Percentiles rank a stretch among this genome's conserved stretches.
Evolutionary conservation across 2,888 invertebrate genomes (phyloP).

Genomic region (Leptinotarsa juncta): DNA sequence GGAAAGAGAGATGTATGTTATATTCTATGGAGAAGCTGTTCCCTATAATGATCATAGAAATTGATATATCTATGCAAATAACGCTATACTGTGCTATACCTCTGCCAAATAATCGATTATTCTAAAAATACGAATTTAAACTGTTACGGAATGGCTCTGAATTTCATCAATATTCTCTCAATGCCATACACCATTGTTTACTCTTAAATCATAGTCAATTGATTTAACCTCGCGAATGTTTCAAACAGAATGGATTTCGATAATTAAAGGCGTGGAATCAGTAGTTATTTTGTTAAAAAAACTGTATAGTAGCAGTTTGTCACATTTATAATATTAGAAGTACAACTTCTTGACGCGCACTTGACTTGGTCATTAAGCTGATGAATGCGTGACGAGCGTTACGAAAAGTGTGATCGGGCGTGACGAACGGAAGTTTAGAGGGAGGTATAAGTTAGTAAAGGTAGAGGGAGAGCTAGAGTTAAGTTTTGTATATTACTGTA

Average conservation of each 20-base stretch:
- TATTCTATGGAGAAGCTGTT: too few species aligned
- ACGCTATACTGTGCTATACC: not conserved
- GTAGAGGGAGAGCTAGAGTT: too few species aligned
- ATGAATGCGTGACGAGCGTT: too few species aligned
- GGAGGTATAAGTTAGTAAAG: too few species aligned
- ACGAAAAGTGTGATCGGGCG: too few species aligned
- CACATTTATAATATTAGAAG: too few species aligned
- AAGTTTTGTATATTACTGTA: too few species aligned
- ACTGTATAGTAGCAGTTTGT: too few species aligned
- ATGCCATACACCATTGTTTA: conserved; percentile 10
- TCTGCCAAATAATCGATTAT: not conserved
- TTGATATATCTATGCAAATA: not conserved
- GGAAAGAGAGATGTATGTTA: too few species aligned
- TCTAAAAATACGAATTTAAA: conserved; percentile 9
- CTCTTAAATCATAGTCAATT: conserved; percentile 4
- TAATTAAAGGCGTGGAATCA: conserved; percentile 15
- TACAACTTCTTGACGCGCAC: too few species aligned
- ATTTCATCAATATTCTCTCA: conserved; percentile 8
- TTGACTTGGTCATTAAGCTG: too few species aligned
- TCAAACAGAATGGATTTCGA: conserved; percentile 2
- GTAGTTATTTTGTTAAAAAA: not conserved
- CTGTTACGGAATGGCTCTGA: conserved; percentile 2
- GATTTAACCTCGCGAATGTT: conserved; percentile 9
- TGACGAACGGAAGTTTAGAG: too few species aligned
- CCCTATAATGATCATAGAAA: not conserved